Percentiles rank a stretch among this genome's conserved stretches.
phyloP scores from a whole-genome alignment of 2,797 vertebrate genomes.

The Valencia hispanica region DNA sequence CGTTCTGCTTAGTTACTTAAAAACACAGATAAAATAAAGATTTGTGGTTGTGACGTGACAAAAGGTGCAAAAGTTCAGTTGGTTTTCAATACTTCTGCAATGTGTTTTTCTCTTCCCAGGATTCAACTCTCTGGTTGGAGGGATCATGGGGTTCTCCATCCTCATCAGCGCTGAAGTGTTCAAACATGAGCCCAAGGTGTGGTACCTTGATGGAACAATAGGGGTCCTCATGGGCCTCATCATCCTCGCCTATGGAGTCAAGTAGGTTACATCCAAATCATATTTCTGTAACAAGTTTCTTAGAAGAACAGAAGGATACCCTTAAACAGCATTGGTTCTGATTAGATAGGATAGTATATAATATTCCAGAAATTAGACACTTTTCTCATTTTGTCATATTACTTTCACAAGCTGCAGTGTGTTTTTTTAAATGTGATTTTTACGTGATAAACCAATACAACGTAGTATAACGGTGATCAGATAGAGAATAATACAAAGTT shows the following conservation, averaged over 20 bases:
- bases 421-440: background rate
- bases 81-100: background rate
- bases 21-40: too few species aligned
- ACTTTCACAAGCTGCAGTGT: background rate
- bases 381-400: background rate
- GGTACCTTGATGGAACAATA: conserved; percentile 94
- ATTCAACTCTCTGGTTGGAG: conserved; percentile 96
- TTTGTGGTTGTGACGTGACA: background rate
- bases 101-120: conserved; percentile 70
- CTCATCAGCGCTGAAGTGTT: conserved; percentile 96
- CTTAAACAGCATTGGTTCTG: background rate
- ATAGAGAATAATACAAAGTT: background rate
- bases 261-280: conserved; percentile 79
- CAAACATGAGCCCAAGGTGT: conserved; percentile 90
- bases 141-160: conserved; percentile 98
- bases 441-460: too few species aligned
- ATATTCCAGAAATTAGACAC: background rate
- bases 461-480: background rate
- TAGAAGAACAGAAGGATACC: too few species aligned
- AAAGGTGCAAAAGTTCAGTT: background rate
- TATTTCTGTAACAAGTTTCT: background rate
- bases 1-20: too few species aligned
- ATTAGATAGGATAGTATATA: background rate
- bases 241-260: conserved; percentile 94
- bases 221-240: conserved; percentile 95